A percentile compares a stretch with the other conserved stretches of the same genome.
These are phyloP conservation scores for Aphyosemion australe DNA, from an alignment of 2,113 vertebrate genomes.

Conservation along the genomic window DNA sequence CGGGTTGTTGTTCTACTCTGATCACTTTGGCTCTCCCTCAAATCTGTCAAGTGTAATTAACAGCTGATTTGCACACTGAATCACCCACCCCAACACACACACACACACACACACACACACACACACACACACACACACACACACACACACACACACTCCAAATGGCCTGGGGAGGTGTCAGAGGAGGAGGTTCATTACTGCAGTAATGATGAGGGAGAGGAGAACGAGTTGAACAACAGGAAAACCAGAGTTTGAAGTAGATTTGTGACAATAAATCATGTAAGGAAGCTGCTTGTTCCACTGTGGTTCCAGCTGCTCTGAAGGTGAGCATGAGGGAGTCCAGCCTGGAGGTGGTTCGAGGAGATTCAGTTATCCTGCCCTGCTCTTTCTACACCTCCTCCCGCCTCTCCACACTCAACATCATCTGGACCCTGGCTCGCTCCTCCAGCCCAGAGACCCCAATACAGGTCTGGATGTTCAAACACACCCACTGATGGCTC, in stretches of 20 bases:
- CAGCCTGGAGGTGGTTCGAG: conserved; percentile 74
- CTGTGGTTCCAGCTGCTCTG: conserved; percentile 58
- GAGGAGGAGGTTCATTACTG: conserved; percentile 51
- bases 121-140: conserved; percentile 59
- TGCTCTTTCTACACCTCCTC: conserved; percentile 81
- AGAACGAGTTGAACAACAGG: conserved; percentile 2
- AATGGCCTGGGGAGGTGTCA: conserved; percentile 44
- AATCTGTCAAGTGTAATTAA: conserved; percentile 79
- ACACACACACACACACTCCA: conserved; percentile 41
- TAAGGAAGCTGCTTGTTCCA: neutral
- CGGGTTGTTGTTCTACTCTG: conserved; percentile 59
- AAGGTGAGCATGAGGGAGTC: conserved; percentile 75
- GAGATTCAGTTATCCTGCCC: conserved; percentile 74
- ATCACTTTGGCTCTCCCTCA: conserved; percentile 60
- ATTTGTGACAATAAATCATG: neutral
- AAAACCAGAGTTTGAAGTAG: neutral
- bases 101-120: conserved; percentile 36
- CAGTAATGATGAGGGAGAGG: conserved; percentile 59
- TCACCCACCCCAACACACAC: conserved; percentile 36
- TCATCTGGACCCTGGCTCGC: conserved; percentile 83
- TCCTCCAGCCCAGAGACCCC: conserved; percentile 73
- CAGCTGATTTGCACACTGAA: neutral
- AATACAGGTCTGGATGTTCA: conserved; percentile 69
- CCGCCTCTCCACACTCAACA: conserved; percentile 78
- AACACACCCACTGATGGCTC: too few species aligned